Evolutionary conservation across 2,797 vertebrate species (phyloP).

Genomic region (Danio choprae): DNA sequence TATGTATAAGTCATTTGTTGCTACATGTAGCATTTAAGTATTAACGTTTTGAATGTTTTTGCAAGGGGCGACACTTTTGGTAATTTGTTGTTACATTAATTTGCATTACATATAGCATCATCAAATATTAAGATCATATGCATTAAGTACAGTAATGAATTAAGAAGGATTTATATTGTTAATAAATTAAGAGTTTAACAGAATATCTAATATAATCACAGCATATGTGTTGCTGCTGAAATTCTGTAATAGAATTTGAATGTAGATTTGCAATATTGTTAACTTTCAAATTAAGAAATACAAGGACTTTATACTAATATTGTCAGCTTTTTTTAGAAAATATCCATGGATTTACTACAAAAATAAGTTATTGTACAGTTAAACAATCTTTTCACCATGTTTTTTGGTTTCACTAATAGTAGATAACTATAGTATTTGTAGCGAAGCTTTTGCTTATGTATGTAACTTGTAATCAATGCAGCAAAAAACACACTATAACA

Average conservation of each 20-base stretch:
- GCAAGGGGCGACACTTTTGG: no score
- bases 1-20: neutral
- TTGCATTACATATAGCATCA: neutral
- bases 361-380: no score
- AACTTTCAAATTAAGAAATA: neutral
- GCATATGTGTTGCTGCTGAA: neutral
- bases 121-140: neutral
- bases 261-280: conserved; percentile 1
- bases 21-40: neutral
- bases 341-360: no score
- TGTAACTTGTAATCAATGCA: no score
- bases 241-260: neutral
- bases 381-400: no score
- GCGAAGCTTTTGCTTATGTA: no score
- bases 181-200: neutral
- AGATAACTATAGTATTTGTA: no score
- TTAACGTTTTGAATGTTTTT: neutral
- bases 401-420: no score
- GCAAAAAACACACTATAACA: neutral
- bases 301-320: no score
- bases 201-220: neutral
- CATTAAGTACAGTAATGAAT: neutral
- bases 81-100: neutral
- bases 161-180: neutral
- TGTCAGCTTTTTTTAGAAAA: no score